Base-by-base conservation (phyloP, 2,888 invertebrate genomes). In the Margaritifera margaritifera region DNA sequence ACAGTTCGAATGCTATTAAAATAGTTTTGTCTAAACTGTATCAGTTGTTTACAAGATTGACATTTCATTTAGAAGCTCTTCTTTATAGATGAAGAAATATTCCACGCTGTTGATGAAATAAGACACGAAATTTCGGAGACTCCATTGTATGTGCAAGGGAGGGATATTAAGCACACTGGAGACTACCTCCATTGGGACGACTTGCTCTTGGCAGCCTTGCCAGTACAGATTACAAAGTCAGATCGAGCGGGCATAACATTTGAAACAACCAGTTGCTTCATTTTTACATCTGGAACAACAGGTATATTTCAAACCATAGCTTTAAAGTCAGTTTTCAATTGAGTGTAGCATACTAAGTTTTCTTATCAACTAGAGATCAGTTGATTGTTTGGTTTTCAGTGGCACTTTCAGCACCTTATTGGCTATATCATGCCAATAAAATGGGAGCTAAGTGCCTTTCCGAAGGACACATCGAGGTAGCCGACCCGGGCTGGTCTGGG, bases 281-380 rank as follows among this genome's bases (percentile, higher is more conserved):
- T 99, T 86, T 99, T 97, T 90, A 99, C 99, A 0, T 98, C 98
- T 57, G 87, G 87, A 54, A 87, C 87, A 2, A 87, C 87, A 75
- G 87, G 87, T 86, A 66, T 61, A 68, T 0, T 15, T 42, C 42
- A 42, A 15, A 15, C 15, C 42, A 42, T 42, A 15, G 42, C 42
- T 42, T 42, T 42, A 11, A 42, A 42, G 42, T 2, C 42, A 42
- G 11, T 42, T 42, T 31, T 42, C 4, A 42, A 11, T 42, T 42
- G 11, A 42, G 42, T 15, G 15, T 42, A 15, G 42, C 11, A 42
- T 15, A 2, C 15, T 42, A 42, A 42, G 42, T 15, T 15, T 42
- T 42, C 42, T 42, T 15, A 15, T 42, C 15, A 42, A 42, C 42
- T 42, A 42, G 42, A 11, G 11, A 42, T 8, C 42, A 42, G 11